phyloP scores from a whole-genome alignment of 2,113 vertebrate species.

The Nyctereutes procyonoides region DNA sequence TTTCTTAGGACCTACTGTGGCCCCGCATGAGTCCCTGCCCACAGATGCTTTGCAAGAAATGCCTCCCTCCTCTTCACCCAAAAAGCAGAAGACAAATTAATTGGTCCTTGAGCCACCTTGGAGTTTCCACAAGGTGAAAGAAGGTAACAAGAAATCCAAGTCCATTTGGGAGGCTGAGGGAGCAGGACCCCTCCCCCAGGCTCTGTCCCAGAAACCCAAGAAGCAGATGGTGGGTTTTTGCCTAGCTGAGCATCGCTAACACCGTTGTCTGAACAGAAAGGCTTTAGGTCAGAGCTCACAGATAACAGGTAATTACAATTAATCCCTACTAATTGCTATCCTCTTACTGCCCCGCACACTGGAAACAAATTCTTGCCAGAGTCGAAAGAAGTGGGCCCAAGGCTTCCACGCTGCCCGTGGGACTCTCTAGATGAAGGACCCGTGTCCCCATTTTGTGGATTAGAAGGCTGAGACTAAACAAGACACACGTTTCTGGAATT shows the following conservation, averaged over 20 bases:
- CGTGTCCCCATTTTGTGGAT: background rate
- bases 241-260: slow-evolving; percentile 49
- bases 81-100: slow-evolving; percentile 17
- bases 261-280: slow-evolving; percentile 61
- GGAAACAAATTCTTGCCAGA: background rate
- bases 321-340: background rate
- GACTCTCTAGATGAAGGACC: background rate
- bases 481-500: background rate
- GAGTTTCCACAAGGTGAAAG: background rate
- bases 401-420: rapidly evolving
- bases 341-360: background rate
- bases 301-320: slow-evolving; percentile 45
- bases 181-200: rapidly evolving
- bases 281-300: slow-evolving; percentile 61
- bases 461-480: background rate
- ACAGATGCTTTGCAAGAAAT: background rate
- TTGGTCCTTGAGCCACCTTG: background rate
- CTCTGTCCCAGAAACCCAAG: background rate
- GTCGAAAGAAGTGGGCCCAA: rapidly evolving
- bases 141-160: background rate
- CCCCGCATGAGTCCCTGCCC: background rate
- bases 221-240: slow-evolving; percentile 66
- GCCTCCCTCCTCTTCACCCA: background rate
- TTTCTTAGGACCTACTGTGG: background rate
- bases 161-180: background rate